phyloP scores from a whole-genome alignment of 1,140 invertebrate genomes.

The Acromyrmex charruanus region DNA sequence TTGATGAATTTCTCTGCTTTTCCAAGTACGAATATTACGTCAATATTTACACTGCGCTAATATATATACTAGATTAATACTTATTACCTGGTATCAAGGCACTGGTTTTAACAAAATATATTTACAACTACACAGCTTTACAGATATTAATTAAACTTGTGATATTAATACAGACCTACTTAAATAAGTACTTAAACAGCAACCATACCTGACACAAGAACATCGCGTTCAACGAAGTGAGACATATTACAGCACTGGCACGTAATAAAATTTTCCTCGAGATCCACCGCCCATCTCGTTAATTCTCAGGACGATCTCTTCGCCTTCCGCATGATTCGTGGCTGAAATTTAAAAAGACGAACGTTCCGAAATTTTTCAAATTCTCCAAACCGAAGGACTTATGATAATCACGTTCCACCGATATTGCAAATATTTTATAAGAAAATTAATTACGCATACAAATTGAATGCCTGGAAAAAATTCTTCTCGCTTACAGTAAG shows the following conservation, averaged over 20 bases:
- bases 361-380: constrained; percentile 34
- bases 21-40: constrained; percentile 25
- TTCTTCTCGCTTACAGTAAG: constrained; percentile 11
- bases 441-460: constrained; percentile 51
- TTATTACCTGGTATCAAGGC: constrained; percentile 13
- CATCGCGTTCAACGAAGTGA: constrained; percentile 43
- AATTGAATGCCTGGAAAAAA: constrained; percentile 43
- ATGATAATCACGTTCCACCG: constrained; percentile 54
- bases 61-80: neutral
- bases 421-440: constrained; percentile 61
- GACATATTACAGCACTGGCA: constrained; percentile 57
- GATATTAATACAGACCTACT: neutral
- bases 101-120: neutral
- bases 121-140: neutral
- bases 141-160: constrained; percentile 23
- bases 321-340: constrained; percentile 45
- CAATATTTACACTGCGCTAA: constrained; percentile 19
- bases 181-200: constrained; percentile 21
- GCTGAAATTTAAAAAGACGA: constrained; percentile 52
- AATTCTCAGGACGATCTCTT: constrained; percentile 52
- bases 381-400: constrained; percentile 27
- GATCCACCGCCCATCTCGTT: constrained; percentile 51
- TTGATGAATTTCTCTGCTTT: constrained; percentile 35
- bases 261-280: constrained; percentile 70
- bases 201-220: neutral